phyloP scores from a whole-genome alignment of 2,888 invertebrate species.

The Amaurobius ferox region DNA sequence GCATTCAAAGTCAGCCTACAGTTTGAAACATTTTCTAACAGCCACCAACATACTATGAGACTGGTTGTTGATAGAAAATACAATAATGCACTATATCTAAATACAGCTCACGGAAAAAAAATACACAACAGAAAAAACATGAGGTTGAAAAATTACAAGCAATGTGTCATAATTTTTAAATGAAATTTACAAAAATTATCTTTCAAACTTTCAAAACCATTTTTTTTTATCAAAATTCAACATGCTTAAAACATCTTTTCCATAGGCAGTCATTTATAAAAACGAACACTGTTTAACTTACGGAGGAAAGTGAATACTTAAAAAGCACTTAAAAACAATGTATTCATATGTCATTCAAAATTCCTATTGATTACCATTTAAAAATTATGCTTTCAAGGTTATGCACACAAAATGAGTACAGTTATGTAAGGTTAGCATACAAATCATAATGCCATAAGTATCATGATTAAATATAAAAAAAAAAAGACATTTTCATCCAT shows the following conservation, averaged over 20 bases:
- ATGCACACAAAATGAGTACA: slow-evolving; percentile 14
- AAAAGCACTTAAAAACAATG: not conserved
- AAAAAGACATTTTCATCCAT: not conserved
- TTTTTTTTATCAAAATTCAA: too few relatives aligned
- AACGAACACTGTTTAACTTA: not conserved
- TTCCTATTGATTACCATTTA: not conserved
- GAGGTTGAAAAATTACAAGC: not conserved
- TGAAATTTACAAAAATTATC: too few relatives aligned
- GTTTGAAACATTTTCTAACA: not conserved
- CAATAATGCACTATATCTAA: not conserved
- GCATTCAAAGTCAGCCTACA: not conserved
- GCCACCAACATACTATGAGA: not conserved
- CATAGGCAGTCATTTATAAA: not conserved
- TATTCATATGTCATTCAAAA: not conserved
- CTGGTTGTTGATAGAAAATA: not conserved
- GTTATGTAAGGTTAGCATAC: slow-evolving; percentile 4
- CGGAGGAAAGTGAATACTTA: not conserved
- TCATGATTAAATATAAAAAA: slow-evolving; percentile 6
- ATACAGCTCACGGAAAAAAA: not conserved
- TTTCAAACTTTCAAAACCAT: too few relatives aligned
- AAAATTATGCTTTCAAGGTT: not conserved
- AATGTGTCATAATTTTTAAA: too few relatives aligned
- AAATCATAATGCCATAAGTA: slow-evolving; percentile 7
- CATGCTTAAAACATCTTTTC: not conserved
- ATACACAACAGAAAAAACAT: not conserved